Evolutionary conservation across 2,797 vertebrate species (phyloP), one percentile per base, ranked within the genome.

Genomic region (Cryptoblepharus egeriae): DNA sequence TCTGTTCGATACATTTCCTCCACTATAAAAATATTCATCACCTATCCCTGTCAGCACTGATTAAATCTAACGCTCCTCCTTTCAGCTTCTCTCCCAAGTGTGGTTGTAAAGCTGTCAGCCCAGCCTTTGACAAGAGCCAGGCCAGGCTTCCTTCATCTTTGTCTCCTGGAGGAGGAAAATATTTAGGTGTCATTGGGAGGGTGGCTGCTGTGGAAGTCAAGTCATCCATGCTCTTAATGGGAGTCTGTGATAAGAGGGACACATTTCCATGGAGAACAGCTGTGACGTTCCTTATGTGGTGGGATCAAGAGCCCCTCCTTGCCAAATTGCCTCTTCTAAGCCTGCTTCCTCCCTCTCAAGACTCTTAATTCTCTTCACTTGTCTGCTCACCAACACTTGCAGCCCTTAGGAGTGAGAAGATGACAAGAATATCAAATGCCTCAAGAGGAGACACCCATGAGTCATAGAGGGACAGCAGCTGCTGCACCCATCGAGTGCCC

Each of bases 11-110:
- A 91, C 71, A 82, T 95, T 95, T 95, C 95, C 94, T 93, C 87
- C 88, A 75, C 94, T 91, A 89, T 95, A 94, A 96, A 95, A 96
- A 94, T 92, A 95, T 93, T 90, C 91, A 75, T 95, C 95, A 95
- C 94, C 91, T 94, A 90, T 91, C 79, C 88, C 93, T 93, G 95
- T 96, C 96, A 92, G 94, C 89, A 88, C 85, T 93, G 92, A 96
- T 95, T 94, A 93, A 88, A 92, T 93, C 92, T 90, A 88, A 88
- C 28, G 73, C 92, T 93, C 90, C 39, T 92, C 92, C 90, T 92
- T 93, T 92, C 90, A 93, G 90, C 92, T 93, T 90, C 92, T 94
- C 83, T 89, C 90, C 90, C 92, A 84, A 81, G 80, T 7, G 77
- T 89, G 90, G 89, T 89, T 91, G 90, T 96, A 96, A 96, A 96